These are phyloP conservation scores for Australoheros facetus DNA, from an alignment of 2,797 vertebrate species.

Conservation along the genomic window DNA sequence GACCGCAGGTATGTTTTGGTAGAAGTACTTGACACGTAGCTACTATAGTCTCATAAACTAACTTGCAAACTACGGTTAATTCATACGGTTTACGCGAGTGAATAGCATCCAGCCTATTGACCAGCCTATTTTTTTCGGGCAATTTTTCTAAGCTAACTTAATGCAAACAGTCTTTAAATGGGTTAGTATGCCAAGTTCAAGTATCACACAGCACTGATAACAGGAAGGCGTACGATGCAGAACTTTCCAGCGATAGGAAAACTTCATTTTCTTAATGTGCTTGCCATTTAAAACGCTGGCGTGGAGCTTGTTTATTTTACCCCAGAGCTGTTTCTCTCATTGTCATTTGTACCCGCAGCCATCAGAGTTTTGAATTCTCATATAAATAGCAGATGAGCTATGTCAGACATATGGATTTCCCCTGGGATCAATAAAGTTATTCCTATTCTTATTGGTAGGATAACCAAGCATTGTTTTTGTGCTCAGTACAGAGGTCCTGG, in stretches of 20 bases:
- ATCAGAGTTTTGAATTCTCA: too few species aligned
- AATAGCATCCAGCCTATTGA: background rate
- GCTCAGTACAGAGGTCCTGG: constrained; percentile 24
- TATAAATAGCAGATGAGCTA: too few species aligned
- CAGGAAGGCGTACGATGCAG: background rate
- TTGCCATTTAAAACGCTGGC: background rate
- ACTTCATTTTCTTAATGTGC: too few species aligned
- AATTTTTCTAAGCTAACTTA: background rate
- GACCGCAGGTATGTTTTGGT: constrained; percentile 6
- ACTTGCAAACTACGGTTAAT: background rate
- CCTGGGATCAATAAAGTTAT: background rate
- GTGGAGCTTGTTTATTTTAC: background rate
- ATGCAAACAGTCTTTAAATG: background rate
- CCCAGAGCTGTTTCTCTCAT: constrained; percentile 7
- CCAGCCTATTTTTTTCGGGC: background rate
- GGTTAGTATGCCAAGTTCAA: constrained; percentile 44
- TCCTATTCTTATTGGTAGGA: background rate
- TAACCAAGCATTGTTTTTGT: constrained; percentile 35
- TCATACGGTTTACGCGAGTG: background rate
- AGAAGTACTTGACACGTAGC: background rate
- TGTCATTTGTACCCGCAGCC: too few species aligned
- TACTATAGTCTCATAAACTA: background rate
- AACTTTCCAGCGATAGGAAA: background rate
- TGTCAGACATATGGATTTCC: too few species aligned
- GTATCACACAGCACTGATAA: background rate